A percentile compares a stretch with the other conserved stretches of the same genome.
phyloP scores from a whole-genome alignment of 2,888 invertebrate species.

The Perdita meconis region DNA sequence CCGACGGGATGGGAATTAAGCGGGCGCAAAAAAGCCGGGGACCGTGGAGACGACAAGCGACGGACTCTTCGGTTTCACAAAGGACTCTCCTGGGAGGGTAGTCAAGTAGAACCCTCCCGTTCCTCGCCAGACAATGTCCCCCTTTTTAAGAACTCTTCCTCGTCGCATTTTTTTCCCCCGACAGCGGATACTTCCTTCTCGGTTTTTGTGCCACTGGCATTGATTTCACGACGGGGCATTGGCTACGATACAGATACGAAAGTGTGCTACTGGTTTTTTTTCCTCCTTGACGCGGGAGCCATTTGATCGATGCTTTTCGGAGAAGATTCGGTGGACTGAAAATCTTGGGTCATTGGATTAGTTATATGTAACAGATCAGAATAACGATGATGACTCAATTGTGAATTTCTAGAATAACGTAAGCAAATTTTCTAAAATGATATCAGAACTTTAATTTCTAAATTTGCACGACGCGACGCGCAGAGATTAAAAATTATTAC shows the following conservation, averaged over 20 bases:
- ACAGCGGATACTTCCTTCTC: neutral
- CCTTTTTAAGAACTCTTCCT: slow-evolving; percentile 34
- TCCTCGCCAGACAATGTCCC: slow-evolving; percentile 52
- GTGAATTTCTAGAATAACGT: too few species aligned
- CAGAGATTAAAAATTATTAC: too few species aligned
- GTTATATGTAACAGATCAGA: too few species aligned
- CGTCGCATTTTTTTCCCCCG: slow-evolving; percentile 12
- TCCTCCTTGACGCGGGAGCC: too few species aligned
- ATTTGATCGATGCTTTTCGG: neutral
- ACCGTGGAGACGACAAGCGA: slow-evolving; percentile 40
- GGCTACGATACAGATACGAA: neutral
- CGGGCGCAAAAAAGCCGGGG: slow-evolving; percentile 53
- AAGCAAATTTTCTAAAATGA: too few species aligned
- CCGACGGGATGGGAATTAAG: slow-evolving; percentile 56
- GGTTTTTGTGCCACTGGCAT: neutral
- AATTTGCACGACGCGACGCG: too few species aligned
- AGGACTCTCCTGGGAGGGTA: slow-evolving; percentile 53
- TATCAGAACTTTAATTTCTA: too few species aligned
- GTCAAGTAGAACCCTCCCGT: slow-evolving; percentile 60
- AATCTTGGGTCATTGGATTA: too few species aligned
- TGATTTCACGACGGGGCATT: neutral
- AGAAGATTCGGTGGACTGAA: too few species aligned
- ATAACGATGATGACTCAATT: too few species aligned
- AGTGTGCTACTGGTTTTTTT: neutral
- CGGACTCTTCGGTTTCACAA: slow-evolving; percentile 55